Base-by-base conservation (phyloP, 2,888 invertebrate genomes). In the Uropetala carovei region DNA sequence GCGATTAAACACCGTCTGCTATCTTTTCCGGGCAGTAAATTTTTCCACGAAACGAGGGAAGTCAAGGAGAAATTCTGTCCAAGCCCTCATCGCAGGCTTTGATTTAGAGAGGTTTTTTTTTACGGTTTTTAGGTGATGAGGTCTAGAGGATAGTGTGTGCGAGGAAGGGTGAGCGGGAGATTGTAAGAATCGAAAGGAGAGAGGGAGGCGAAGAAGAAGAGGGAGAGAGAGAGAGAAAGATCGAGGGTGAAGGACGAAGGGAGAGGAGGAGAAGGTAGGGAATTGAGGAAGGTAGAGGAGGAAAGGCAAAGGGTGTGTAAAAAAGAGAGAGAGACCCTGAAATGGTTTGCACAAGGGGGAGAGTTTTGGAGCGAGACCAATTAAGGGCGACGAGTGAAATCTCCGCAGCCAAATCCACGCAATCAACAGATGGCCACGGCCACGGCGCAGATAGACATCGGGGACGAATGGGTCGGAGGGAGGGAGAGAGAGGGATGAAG, bases 401-500 rank as follows among this genome's bases (percentile, higher is more conserved):
- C 60, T 30, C n/a, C 16, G 30, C 60, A 30, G 18, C 89, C 64
- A 68, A 89, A 89, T 27, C 89, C 64, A 56, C 43, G 89, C 89
- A 89, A 89, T 89, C 89, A 64, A 89, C 64, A 68, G 89, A 43
- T 89, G 30, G 64, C 89, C 89, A 59, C 83, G 83, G n/a, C 11
- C 18, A 64, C 30, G n/a, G 75, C 75, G 75, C 27, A 18, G 75
- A 75, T 75, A 75, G 22, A 75, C 18, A 9, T 43, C 22, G 9
- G 83, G 83, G 64, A 89, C 56, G n/a, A 2, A n/a, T 43, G 11
- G 82, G 83, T 3, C 43, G 83, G 83, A 56, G 83, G 43, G n/a
- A 83, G 11, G 43, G 43, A 14, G 82, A 14, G 82, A 11, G 9
- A 14, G 7, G 60, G 86, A 30, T 18, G 18, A 64, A 75, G 22